phyloP scores from a whole-genome alignment of 2,113 vertebrate genomes.

The Odontesthes bonariensis region DNA sequence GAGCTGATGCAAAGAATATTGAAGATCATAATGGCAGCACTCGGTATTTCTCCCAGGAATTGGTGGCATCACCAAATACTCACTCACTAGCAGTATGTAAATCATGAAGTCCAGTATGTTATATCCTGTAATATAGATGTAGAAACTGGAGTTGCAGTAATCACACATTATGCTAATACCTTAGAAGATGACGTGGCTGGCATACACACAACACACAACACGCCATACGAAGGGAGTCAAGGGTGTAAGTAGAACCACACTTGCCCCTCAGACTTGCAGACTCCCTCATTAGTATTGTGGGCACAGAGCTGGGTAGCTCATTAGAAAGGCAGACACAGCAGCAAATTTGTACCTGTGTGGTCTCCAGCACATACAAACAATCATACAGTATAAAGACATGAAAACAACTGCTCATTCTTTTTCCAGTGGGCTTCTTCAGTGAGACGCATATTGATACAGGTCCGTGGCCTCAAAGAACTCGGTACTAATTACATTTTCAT shows the following conservation, averaged over 20 bases:
- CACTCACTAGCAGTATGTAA: neutral
- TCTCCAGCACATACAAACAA: neutral
- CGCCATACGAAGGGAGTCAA: neutral
- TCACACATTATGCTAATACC: constrained; percentile 4
- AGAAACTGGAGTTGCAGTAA: constrained; percentile 28
- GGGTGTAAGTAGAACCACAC: constrained; percentile 5
- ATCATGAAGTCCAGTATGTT: constrained; percentile 14
- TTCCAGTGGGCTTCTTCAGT: constrained; percentile 25
- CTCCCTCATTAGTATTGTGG: constrained; percentile 52
- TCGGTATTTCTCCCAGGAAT: neutral
- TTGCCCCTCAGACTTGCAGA: constrained; percentile 22
- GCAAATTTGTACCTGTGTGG: neutral
- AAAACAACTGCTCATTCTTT: neutral
- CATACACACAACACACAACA: constrained; percentile 8
- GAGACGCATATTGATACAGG: neutral
- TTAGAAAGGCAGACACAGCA: constrained; percentile 34
- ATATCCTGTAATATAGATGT: neutral
- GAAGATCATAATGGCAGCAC: neutral
- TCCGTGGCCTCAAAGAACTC: neutral
- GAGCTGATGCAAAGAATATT: neutral
- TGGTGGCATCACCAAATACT: constrained; percentile 12
- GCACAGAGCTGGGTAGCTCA: constrained; percentile 32
- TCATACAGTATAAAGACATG: neutral
- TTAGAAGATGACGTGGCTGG: constrained; percentile 11
- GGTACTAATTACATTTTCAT: constrained; percentile 24